phyloP scores from a whole-genome alignment of 2,888 invertebrate species.

The Elysia crispata region DNA sequence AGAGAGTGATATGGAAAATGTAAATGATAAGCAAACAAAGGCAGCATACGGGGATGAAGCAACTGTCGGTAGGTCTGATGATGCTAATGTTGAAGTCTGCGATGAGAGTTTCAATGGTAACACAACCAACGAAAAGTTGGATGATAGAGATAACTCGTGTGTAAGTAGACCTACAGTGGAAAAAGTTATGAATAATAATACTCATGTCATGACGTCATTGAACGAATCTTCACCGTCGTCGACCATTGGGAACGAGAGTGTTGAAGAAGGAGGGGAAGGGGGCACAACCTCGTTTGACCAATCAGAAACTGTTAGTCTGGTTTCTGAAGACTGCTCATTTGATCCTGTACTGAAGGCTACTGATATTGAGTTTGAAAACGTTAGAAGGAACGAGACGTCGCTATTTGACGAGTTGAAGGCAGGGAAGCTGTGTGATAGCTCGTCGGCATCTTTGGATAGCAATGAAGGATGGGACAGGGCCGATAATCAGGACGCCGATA shows the following conservation, averaged over 20 bases:
- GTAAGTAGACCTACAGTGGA: background rate
- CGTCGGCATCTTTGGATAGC: background rate
- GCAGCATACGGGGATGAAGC: too few relatives aligned
- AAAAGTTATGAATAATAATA: background rate
- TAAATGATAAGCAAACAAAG: too few relatives aligned
- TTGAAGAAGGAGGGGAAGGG: too few relatives aligned
- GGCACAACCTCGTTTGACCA: constrained; percentile 4
- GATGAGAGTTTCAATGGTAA: background rate
- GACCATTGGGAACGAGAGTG: too few relatives aligned
- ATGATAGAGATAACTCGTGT: background rate
- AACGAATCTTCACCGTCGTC: too few relatives aligned
- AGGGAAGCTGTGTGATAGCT: background rate
- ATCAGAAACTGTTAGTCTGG: constrained; percentile 9
- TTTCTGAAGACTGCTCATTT: background rate
- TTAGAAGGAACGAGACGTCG: background rate
- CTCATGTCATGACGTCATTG: background rate
- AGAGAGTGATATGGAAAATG: too few relatives aligned
- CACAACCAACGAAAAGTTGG: background rate
- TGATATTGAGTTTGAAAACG: background rate
- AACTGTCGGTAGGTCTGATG: background rate
- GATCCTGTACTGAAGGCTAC: background rate
- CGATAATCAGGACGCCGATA: background rate
- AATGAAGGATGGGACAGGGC: background rate
- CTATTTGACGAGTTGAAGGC: constrained; percentile 20
- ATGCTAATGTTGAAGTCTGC: background rate